Base-by-base conservation (phyloP, 2,797 vertebrate species). In the Tangara arthus region DNA sequence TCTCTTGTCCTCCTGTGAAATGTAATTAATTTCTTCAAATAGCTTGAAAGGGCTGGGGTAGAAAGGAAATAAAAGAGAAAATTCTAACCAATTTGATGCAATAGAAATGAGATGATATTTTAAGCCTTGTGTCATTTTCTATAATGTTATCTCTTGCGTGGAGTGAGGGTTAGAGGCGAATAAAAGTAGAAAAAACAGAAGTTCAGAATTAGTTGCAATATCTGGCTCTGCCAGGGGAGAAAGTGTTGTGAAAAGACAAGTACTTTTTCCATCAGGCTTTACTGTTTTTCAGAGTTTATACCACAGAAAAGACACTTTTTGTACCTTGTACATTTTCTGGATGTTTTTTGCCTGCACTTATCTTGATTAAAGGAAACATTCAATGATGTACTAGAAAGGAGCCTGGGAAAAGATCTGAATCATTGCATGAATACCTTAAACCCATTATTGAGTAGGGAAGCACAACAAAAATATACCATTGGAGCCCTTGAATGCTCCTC, bases 1-100 rank as follows among this genome's bases (percentile, higher is more conserved):
- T 90, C 32, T 79, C 15, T 69, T 90, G 19, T 64, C n/a, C 32
- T 91, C 82, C 55, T 70, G 22, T 68, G 52, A 92, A 95, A 77
- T 80, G 50, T 80, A 93, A 84, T 94, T 95, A 76, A 89, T 93
- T 78, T 72, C n/a, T 89, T 86, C 50, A 65, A 91, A 76, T 13
- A 69, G 20, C 34, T 76, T 82, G 69, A 82, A 93, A 84, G 26
- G 19, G 20, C 21, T 26, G 6, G 14, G 5, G 7, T 49, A 78
- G 39, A 86, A 82, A 28, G 17, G 17, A 86, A 72, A 86, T 71
- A 90, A 75, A 85, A 77, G 39, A 49, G 53, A 78, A 90, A 88
- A 59, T 78, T 66, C 37, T 56, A 70, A 76, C 46, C 57, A 44
- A 41, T 78, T 34, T 20, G 26, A 76, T 84, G 52, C 37, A 49